A percentile compares a stretch with the other conserved stretches of the same genome.
Evolutionary conservation across 2,113 vertebrate species (phyloP).

Genomic region (Python bivittatus): DNA sequence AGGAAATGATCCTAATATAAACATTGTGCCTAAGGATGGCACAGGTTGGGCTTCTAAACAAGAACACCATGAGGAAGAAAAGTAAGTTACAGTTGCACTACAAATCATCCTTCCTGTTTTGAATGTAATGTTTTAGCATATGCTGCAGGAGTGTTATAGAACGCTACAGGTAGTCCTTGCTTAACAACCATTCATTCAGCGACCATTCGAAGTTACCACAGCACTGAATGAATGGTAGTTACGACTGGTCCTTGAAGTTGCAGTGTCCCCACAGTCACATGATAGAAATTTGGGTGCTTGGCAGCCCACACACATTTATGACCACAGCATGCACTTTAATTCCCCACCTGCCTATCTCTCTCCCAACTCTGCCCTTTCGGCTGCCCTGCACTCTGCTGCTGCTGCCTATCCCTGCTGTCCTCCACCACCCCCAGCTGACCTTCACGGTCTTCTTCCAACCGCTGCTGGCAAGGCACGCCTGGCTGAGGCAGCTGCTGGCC

Average conservation of each 20-base stretch:
- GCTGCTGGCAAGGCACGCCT: background rate
- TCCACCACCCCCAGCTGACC: background rate
- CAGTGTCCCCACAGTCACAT: background rate
- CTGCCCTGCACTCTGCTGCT: background rate
- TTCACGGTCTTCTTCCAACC: background rate
- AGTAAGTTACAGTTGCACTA: conserved; percentile 71
- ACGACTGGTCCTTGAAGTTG: background rate
- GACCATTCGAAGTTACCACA: background rate
- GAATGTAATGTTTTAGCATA: background rate
- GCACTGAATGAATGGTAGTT: background rate
- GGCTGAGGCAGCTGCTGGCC: background rate
- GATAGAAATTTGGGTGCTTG: background rate
- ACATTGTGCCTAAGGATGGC: conserved; percentile 97
- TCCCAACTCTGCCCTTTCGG: background rate
- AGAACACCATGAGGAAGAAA: conserved; percentile 91
- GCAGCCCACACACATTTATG: background rate
- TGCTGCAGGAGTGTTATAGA: background rate
- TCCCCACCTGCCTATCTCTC: background rate
- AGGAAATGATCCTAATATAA: conserved; percentile 99
- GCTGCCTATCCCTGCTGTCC: background rate
- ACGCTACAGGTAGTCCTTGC: background rate
- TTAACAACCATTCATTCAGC: background rate
- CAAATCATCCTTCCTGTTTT: background rate
- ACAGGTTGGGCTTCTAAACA: conserved; percentile 95
- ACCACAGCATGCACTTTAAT: background rate